Percentiles rank a stretch among this genome's conserved stretches.
These are phyloP conservation scores for Amazona vittata DNA, from an alignment of 2,113 vertebrate genomes.

Conservation along the genomic window DNA sequence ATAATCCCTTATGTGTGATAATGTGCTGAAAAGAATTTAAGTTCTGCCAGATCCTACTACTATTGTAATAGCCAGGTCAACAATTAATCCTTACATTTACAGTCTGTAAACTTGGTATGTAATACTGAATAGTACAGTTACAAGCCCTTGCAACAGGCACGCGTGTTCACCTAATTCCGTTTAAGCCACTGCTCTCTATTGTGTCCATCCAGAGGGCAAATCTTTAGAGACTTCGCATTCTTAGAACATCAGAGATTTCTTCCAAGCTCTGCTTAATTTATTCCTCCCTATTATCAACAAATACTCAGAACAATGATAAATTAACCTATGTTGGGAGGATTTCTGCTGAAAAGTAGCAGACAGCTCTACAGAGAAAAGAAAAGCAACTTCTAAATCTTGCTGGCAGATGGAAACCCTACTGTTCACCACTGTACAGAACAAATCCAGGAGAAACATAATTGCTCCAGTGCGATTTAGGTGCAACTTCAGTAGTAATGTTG, in stretches of 20 bases:
- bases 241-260: background rate
- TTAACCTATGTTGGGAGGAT: constrained; percentile 33
- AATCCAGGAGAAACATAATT: constrained; percentile 31
- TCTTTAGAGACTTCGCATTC: constrained; percentile 27
- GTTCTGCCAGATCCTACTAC: constrained; percentile 6
- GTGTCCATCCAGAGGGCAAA: constrained; percentile 26
- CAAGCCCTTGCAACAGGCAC: background rate
- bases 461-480: constrained; percentile 27
- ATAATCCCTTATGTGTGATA: background rate
- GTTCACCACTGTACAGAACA: constrained; percentile 55
- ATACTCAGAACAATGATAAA: constrained; percentile 37
- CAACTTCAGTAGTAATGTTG: constrained; percentile 26
- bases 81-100: constrained; percentile 44
- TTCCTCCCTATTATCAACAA: constrained; percentile 31
- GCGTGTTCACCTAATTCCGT: constrained; percentile 3
- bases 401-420: constrained; percentile 57
- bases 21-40: constrained; percentile 39
- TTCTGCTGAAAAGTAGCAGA: constrained; percentile 49
- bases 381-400: constrained; percentile 47
- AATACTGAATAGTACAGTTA: background rate
- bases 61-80: constrained; percentile 15
- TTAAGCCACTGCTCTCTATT: constrained; percentile 13
- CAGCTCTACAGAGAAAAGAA: constrained; percentile 36
- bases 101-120: constrained; percentile 41
- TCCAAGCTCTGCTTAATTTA: constrained; percentile 38